Evolutionary conservation across 2,888 invertebrate species (phyloP).

Genomic region (Agrochola circellaris): DNA sequence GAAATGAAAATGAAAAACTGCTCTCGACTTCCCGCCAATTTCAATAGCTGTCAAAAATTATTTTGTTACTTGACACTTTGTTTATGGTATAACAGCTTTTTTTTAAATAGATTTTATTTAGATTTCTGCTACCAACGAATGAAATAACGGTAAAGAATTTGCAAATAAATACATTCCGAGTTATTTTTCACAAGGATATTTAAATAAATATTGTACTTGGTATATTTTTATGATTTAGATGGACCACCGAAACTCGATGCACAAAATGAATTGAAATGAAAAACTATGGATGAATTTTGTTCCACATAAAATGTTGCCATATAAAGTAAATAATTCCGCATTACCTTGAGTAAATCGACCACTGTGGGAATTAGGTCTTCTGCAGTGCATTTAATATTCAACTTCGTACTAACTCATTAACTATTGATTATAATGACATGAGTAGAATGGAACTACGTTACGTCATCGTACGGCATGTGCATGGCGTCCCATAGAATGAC

Average conservation of each 20-base stretch:
- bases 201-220: neutral
- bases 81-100: neutral
- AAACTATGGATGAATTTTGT: neutral
- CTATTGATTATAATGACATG: constrained; percentile 39
- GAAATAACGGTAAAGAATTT: neutral
- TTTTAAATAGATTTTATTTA: neutral
- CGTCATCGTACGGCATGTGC: constrained; percentile 28
- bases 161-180: neutral
- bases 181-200: neutral
- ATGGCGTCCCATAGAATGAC: constrained; percentile 32
- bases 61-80: neutral
- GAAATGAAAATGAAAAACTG: neutral
- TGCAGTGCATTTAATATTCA: constrained; percentile 46
- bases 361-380: constrained; percentile 50
- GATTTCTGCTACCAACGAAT: neutral
- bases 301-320: constrained; percentile 18
- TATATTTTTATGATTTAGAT: neutral
- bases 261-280: neutral
- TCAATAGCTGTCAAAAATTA: neutral
- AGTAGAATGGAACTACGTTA: constrained; percentile 30
- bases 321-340: constrained; percentile 3
- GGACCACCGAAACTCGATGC: too few relatives aligned
- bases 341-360: constrained; percentile 46
- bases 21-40: constrained; percentile 21
- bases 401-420: constrained; percentile 37